Conservation (phyloP, 2,888 invertebrate genomes). For the Rotaria socialis region DNA sequence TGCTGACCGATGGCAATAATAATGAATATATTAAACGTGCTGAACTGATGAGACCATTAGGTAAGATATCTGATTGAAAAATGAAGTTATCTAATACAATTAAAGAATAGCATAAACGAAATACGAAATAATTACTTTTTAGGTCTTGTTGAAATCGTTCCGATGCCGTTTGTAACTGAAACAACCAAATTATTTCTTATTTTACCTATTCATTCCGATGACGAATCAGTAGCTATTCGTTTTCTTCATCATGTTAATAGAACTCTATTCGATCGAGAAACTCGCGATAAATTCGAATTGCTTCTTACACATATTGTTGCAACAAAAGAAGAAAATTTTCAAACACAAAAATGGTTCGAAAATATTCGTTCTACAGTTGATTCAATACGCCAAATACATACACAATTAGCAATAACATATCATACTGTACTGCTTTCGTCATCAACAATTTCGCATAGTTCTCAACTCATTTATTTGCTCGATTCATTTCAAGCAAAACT, state of each 20-base stretch:
- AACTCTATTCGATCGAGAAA: neutral
- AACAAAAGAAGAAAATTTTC: conserved; percentile 9
- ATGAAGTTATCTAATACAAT: neutral
- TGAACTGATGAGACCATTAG: conserved; percentile 77
- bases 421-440: neutral
- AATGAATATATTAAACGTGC: conserved; percentile 63
- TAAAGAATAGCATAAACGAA: too few species aligned
- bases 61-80: conserved; percentile 53
- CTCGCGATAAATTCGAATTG: conserved; percentile 22
- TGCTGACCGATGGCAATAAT: conserved; percentile 50
- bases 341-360: conserved; percentile 33
- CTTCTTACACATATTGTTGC: conserved; percentile 11
- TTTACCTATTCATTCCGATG: conserved; percentile 66
- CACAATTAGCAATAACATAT: neutral
- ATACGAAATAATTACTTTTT: neutral
- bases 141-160: conserved; percentile 74
- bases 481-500: conserved; percentile 62
- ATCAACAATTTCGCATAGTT: neutral
- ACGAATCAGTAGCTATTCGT: conserved; percentile 63
- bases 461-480: neutral
- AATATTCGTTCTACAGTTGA: neutral
- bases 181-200: conserved; percentile 75
- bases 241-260: conserved; percentile 64
- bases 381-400: neutral
- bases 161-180: conserved; percentile 92